Evolutionary conservation across 37 sponge, comb jelly and placozoan species (phyloP).

Genomic region (Petrosia ficiformis): DNA sequence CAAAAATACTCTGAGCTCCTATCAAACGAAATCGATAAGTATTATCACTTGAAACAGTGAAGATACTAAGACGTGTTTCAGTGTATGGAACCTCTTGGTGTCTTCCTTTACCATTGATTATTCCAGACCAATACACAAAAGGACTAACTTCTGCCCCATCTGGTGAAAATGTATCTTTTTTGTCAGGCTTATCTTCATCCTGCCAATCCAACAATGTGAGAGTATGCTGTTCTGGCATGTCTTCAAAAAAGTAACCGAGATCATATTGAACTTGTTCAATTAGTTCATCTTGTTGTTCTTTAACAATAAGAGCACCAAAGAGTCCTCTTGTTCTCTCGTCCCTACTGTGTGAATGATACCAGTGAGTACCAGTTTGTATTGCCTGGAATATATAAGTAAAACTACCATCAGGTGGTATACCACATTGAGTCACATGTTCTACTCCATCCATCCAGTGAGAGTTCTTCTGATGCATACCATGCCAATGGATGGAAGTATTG

Average conservation of each 20-base stretch:
- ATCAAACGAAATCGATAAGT: constrained; percentile 74
- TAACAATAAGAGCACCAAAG: constrained; percentile 65
- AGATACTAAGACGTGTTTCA: constrained; percentile 7
- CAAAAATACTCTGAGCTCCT: constrained; percentile 77
- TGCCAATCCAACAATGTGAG: constrained; percentile 77
- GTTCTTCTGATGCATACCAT: constrained; percentile 72
- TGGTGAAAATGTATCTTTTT: constrained; percentile 1
- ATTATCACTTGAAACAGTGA: constrained; percentile 5
- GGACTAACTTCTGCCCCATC: constrained; percentile 70
- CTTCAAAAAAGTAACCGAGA: background rate
- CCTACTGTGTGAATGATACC: constrained; percentile 86
- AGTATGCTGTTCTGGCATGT: constrained; percentile 62
- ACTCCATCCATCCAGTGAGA: constrained; percentile 85
- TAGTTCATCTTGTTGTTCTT: constrained; percentile 13
- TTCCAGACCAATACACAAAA: constrained; percentile 61
- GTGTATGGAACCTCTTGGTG: constrained; percentile 10
- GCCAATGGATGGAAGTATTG: constrained; percentile 84
- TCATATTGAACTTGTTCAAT: background rate
- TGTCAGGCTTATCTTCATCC: background rate
- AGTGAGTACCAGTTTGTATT: constrained; percentile 64
- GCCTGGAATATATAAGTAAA: constrained; percentile 70
- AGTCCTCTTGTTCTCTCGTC: constrained; percentile 66
- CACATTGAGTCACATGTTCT: constrained; percentile 59
- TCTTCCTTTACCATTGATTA: constrained; percentile 82
- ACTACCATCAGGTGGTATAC: constrained; percentile 37